phyloP scores from a whole-genome alignment of 2,888 invertebrate genomes.

The Amblyjoppa proteus region DNA sequence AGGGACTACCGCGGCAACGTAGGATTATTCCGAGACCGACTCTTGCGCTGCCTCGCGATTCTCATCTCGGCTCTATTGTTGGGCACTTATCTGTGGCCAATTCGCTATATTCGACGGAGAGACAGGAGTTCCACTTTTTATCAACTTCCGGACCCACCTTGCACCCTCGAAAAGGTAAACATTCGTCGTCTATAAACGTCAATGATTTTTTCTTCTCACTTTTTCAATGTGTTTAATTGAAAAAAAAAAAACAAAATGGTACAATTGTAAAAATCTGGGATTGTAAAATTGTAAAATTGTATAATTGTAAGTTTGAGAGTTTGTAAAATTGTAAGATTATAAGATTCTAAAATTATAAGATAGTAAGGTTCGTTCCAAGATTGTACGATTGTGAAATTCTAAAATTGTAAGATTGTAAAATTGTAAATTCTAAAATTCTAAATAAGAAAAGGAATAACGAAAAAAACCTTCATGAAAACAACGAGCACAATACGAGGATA shows the following conservation, averaged over 20 bases:
- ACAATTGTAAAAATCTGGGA: no score
- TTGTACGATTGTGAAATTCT: no score
- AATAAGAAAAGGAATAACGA: no score
- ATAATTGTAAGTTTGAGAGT: not conserved
- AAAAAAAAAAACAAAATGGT: no score
- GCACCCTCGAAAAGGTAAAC: not conserved
- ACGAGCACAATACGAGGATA: no score
- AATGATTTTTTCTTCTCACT: not conserved
- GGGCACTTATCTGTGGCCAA: constrained; percentile 15
- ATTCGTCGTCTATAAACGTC: not conserved
- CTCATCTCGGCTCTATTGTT: constrained; percentile 32
- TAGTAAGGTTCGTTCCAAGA: no score
- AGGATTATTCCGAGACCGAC: constrained; percentile 18
- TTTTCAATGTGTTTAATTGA: not conserved
- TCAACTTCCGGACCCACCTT: not conserved
- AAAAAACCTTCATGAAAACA: no score
- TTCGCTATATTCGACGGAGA: not conserved
- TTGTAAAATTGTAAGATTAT: no score
- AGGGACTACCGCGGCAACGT: not conserved
- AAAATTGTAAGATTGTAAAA: no score
- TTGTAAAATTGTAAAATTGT: no score
- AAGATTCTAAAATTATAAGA: no score
- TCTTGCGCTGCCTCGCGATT: not conserved
- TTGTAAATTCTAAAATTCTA: no score
- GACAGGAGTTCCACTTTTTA: not conserved